Percentiles rank a stretch among this genome's conserved stretches.
phyloP scores from a whole-genome alignment of 1,140 invertebrate genomes.

The Diprion similis region DNA sequence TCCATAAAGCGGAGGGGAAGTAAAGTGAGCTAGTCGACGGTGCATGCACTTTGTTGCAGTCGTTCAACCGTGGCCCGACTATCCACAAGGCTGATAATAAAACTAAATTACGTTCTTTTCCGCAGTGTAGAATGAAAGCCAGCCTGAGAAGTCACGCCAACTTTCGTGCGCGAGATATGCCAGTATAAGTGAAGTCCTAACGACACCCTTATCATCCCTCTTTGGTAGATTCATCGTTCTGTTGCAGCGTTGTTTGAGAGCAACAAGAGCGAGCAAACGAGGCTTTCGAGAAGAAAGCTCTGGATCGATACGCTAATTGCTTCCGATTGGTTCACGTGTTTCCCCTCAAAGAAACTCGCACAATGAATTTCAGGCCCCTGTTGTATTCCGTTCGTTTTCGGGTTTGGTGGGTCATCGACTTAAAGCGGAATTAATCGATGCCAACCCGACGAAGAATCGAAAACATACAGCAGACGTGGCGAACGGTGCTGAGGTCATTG shows the following conservation, averaged over 20 bases:
- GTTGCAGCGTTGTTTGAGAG: too few species aligned
- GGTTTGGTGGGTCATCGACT: too few species aligned
- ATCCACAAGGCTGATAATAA: slow-evolving; percentile 1
- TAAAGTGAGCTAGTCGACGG: slow-evolving; percentile 27
- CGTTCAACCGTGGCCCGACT: slow-evolving; percentile 33
- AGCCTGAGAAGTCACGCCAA: neutral
- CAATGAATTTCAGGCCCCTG: neutral
- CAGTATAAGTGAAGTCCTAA: neutral
- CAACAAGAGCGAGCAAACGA: too few species aligned
- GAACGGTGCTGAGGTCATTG: neutral
- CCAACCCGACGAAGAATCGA: neutral
- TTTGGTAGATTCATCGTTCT: too few species aligned
- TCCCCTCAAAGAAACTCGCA: neutral
- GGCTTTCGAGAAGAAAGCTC: neutral
- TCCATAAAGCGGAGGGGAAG: neutral
- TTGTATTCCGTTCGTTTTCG: neutral
- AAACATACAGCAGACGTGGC: neutral
- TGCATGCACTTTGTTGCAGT: slow-evolving; percentile 39
- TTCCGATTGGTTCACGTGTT: neutral
- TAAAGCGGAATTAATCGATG: neutral
- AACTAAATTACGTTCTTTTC: slow-evolving; percentile 1
- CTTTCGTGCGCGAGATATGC: neutral
- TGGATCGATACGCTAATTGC: neutral
- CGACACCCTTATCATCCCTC: neutral
- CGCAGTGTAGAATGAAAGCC: neutral